Conservation (phyloP, 2,888 invertebrate genomes). For the Euphydryas editha region DNA sequence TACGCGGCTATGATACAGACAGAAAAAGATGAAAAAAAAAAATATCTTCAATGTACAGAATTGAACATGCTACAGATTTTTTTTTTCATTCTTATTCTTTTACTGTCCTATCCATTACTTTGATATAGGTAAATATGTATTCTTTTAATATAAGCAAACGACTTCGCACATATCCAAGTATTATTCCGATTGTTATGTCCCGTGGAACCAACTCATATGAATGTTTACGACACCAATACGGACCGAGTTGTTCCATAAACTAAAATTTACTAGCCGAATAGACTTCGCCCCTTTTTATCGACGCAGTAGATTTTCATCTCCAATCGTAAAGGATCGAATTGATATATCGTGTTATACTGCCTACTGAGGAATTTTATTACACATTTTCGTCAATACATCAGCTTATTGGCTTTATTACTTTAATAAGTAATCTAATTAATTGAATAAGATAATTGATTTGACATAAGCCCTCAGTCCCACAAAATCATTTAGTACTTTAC, state of each 20-base stretch:
- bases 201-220: constrained; percentile 26
- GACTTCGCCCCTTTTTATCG: constrained; percentile 32
- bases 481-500: too few relatives aligned
- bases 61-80: too few relatives aligned
- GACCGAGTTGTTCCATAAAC: constrained; percentile 32
- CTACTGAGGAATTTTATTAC: constrained; percentile 20
- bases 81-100: too few relatives aligned
- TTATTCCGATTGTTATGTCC: constrained; percentile 31
- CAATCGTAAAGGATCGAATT: constrained; percentile 42
- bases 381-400: constrained; percentile 7
- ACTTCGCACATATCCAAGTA: constrained; percentile 17
- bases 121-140: constrained; percentile 19
- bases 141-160: constrained; percentile 24
- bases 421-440: constrained; percentile 4
- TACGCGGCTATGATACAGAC: too few relatives aligned
- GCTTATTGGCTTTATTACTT: constrained; percentile 11
- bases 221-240: constrained; percentile 34
- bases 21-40: too few relatives aligned
- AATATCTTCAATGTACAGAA: too few relatives aligned
- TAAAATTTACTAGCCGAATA: constrained; percentile 33
- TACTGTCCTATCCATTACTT: too few relatives aligned
- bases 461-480: too few relatives aligned
- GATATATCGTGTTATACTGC: constrained; percentile 36
- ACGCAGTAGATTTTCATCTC: constrained; percentile 33
- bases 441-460: background rate